Base-by-base conservation (phyloP, 2,797 vertebrate genomes). In the Nyctalus aviator region DNA sequence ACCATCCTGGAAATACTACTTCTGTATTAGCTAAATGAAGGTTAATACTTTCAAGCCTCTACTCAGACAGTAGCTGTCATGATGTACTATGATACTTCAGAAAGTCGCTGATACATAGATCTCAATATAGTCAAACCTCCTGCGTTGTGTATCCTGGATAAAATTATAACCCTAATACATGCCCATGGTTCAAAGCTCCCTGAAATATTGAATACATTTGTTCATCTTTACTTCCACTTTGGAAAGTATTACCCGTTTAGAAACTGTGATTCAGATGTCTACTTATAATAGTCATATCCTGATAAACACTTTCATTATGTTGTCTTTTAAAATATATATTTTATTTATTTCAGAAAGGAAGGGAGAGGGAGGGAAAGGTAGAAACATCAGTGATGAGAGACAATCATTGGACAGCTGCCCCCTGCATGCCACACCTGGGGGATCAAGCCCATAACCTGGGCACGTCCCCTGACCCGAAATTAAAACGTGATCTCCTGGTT, bases 141-240 rank as follows among this genome's bases (percentile, higher is more conserved):
- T 85, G 35, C 25, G 18, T 21, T 46, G 75, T 11, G 1, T 41
- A 78, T 62, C 44, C 55, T 44, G 37, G 32, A 79, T 81, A 85
- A 95, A 37, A 79, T 69, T 11, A 48, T 18, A 73, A 62, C 25
- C 48, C 14, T n/a, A 78, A 13, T 30, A 66, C 2, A 13, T 41
- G 11, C 27, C 25, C 73, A 46, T 21, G 71, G 59, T 69, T 35
- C 91, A 95, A 96, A 96, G 87, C 62, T 66, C 76, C 59, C 64
- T 69, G 27, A 3, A n/a, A 76, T 59, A 94, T 71, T 64, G 66
- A 95, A 77, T 69, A 83, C 41, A 4, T 71, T 50, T 6, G 10
- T 27, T 77, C 35, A 35, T 20, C 84, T 93, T 92, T 50, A 97
- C 3, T 71, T 93, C 25, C 21, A 85, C 88, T 95, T 95, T 88